Evolutionary conservation across 2,113 vertebrate species (phyloP).

Genomic region (Arenaria interpres): DNA sequence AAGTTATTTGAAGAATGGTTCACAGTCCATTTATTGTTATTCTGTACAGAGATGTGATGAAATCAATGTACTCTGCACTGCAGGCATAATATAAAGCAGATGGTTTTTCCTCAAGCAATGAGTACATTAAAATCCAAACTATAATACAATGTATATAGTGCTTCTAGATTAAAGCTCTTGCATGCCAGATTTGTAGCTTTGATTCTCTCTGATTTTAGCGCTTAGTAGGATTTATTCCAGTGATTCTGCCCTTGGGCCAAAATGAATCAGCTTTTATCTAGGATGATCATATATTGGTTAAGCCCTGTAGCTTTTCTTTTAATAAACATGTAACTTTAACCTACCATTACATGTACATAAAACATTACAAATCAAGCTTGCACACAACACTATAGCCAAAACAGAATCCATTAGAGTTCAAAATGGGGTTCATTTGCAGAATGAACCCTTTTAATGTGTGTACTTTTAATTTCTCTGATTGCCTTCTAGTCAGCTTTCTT

Average conservation of each 20-base stretch:
- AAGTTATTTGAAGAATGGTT: constrained; percentile 61
- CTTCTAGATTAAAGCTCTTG: constrained; percentile 69
- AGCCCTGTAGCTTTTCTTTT: constrained; percentile 54
- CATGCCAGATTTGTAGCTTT: constrained; percentile 65
- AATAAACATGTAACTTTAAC: constrained; percentile 57
- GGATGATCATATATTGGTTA: constrained; percentile 35
- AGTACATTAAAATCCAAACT: constrained; percentile 56
- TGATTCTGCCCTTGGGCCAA: constrained; percentile 59
- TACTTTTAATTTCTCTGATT: constrained; percentile 17
- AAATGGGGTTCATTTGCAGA: background rate
- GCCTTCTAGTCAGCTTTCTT: background rate
- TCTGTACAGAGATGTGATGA: constrained; percentile 69
- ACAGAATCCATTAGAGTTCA: constrained; percentile 15
- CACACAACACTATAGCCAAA: background rate
- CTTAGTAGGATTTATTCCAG: constrained; percentile 57
- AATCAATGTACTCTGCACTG: constrained; percentile 56
- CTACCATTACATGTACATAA: background rate
- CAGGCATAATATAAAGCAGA: constrained; percentile 74
- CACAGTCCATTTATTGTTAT: constrained; percentile 71
- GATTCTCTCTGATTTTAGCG: constrained; percentile 63
- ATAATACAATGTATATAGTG: constrained; percentile 50
- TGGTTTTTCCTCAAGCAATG: constrained; percentile 50
- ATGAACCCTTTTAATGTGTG: background rate
- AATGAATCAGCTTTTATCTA: constrained; percentile 66
- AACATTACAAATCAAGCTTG: constrained; percentile 34